phyloP scores from a whole-genome alignment of 2,888 invertebrate genomes.

The Drosophila stalkeri region DNA sequence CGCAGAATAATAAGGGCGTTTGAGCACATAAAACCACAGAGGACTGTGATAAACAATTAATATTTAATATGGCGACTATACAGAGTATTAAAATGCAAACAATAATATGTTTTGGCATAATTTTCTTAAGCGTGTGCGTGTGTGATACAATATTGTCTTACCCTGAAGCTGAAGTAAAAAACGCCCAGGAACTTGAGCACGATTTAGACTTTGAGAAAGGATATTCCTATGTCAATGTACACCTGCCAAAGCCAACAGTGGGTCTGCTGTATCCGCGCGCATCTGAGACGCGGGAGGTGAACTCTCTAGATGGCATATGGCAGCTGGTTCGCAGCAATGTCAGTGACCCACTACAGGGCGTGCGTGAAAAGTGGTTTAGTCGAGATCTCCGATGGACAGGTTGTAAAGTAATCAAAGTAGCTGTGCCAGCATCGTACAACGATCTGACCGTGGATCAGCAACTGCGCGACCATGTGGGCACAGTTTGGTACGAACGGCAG shows the following conservation, averaged over 20 bases:
- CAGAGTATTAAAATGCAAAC: conserved; percentile 7
- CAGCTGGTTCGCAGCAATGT: conserved; percentile 91
- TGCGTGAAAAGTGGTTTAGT: conserved; percentile 91
- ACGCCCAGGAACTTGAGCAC: neutral
- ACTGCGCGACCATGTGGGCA: conserved; percentile 96
- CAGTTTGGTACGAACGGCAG: conserved; percentile 96
- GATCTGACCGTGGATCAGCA: conserved; percentile 92
- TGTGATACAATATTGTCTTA: neutral
- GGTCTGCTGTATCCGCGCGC: conserved; percentile 86
- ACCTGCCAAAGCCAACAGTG: conserved; percentile 54
- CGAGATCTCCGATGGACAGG: conserved; percentile 89
- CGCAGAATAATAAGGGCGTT: neutral
- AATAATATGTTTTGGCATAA: neutral
- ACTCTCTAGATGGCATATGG: conserved; percentile 95
- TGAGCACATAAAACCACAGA: neutral
- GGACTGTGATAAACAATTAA: neutral
- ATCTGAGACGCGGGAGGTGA: conserved; percentile 92
- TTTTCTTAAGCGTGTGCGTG: conserved; percentile 1
- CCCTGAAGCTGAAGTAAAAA: neutral
- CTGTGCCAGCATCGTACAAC: conserved; percentile 98
- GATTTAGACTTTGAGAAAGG: too few relatives aligned
- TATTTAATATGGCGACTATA: neutral
- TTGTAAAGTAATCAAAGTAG: conserved; percentile 91
- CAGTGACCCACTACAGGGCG: conserved; percentile 89
- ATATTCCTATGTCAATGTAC: conserved; percentile 37